Evolutionary conservation across 1,140 invertebrate species (phyloP), one percentile per base, ranked within the genome.

Genomic region (Drosophila paulistorum): DNA sequence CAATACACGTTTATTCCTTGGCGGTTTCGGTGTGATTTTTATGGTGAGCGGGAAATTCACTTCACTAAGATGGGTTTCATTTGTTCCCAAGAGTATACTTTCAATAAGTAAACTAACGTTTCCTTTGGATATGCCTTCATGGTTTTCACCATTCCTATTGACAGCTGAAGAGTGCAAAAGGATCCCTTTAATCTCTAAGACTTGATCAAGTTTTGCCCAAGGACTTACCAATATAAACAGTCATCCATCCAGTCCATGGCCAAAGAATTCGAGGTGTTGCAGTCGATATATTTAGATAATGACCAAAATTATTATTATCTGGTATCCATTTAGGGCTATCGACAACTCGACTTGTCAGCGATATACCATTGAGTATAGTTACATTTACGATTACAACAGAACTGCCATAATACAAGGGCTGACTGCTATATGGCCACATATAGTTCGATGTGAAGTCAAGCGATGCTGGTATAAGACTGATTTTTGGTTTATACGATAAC

Each of bases 211-310:
- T 13, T 14, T 51, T 20, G 6, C 0, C 23, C 7, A 30, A 0
- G 1, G 13, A 41, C 70, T 82, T 69, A 92, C 91, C 70, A 48
- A 92, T 93, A 67, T 93, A 81, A 39, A 99, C 94, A 10, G 97
- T 97, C 64, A 99, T 92, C 95, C 97, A 99, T 0, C 98, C 98
- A 7, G 97, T 98, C 98, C 98, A 99, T 1, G 98, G 98, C 98
- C 98, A 99, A 14, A 99, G 92, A 39, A 96, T 94, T 68, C 95
- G 94, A n/a, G 96, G 97, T 92, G 96, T 94, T 13, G 96, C 94
- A 42, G 96, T 94, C 0, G 96, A 94, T 60, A 98, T 94, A 39
- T 97, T 94, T 26, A 97, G 93, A 45, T 94, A 92, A 54, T 95
- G 93, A 6, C 97, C 97, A 93, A 96, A 94, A 71, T 97, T 95